Evolutionary conservation across 2,113 vertebrate species (phyloP).

Genomic region (Corynorhinus townsendii): DNA sequence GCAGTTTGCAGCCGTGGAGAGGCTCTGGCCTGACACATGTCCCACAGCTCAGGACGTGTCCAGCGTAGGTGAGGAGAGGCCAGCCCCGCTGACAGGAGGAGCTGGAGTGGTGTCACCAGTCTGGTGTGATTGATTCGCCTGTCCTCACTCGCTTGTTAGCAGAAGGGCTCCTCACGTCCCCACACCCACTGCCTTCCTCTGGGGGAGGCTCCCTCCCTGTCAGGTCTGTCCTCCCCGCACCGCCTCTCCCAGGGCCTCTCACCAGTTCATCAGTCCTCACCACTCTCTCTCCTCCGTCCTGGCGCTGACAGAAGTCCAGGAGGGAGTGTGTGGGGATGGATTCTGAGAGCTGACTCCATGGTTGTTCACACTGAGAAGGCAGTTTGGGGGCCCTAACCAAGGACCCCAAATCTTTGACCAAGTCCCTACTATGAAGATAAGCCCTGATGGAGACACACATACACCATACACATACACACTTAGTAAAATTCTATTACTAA

Average conservation of each 20-base stretch:
- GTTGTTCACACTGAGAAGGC: not conserved
- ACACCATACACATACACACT: rapidly evolving
- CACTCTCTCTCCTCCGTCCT: not conserved
- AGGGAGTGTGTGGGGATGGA: not conserved
- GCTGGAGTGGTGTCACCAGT: not conserved
- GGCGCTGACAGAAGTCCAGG: not conserved
- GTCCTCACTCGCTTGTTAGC: conserved; percentile 1
- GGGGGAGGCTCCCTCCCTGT: not conserved
- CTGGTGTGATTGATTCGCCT: not conserved
- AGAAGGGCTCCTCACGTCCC: not conserved
- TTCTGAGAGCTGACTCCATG: not conserved
- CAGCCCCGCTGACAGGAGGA: conserved; percentile 25
- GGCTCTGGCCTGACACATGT: not conserved
- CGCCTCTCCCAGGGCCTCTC: not conserved
- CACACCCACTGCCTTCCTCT: not conserved
- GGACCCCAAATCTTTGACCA: not conserved
- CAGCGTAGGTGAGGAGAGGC: not conserved
- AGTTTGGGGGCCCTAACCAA: not conserved
- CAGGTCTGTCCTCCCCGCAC: not conserved
- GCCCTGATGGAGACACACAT: not conserved
- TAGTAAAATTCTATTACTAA: not conserved
- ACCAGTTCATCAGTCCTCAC: not conserved
- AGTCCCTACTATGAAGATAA: not conserved
- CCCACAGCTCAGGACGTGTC: not conserved
- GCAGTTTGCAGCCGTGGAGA: not conserved